Base-by-base conservation (phyloP, 2,888 invertebrate genomes). In the Drosophila affinis region DNA sequence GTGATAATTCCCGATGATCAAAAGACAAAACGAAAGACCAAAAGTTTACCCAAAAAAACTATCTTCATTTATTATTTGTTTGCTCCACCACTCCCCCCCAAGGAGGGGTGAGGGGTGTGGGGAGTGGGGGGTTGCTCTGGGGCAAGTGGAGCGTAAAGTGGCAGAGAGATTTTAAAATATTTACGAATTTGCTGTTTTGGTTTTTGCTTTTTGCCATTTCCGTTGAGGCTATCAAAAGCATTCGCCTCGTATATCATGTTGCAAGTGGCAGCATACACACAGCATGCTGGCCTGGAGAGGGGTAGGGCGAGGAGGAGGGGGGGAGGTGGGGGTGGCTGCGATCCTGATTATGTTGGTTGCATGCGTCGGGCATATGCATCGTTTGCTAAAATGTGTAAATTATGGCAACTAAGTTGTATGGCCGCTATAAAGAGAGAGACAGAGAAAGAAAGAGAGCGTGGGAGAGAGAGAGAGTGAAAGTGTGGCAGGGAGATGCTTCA, bases 211-310 rank as follows among this genome's bases (percentile, higher is more conserved):
- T 59, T 44, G 86, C 86, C 79, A 79, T 85, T 82, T 85, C 75
- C 75, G 69, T 70, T 68, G 55, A 46, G 6, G 80, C 86, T 60
- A 83, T 88, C 88, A 83, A 72, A 88, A 65, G 69, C 82, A 82
- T 64, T 62, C 72, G 72, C 55, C 70, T 68, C 62, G 56, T 49
- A 60, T 67, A 71, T 71, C 69, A 49, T 71, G 51, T 51, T 48
- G 52, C 52, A 73, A 56, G 46, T 61, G 46, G 71, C 67, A 60
- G 10, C 21, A 14, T 12, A 27, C 17, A 27, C 17, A 21, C 45
- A 18, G 49, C 39, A 34, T 47, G 17, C 7, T 10, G 12, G 17
- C 21, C 7, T 10, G 12, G 17, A n/a, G 7, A 7, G 60, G 21
- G 34, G 24, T 0, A 5, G 5, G 4, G 48, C 17, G 10, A 2